Evolutionary conservation across 2,113 vertebrate species (phyloP).

Genomic region (Zapus hudsonius): DNA sequence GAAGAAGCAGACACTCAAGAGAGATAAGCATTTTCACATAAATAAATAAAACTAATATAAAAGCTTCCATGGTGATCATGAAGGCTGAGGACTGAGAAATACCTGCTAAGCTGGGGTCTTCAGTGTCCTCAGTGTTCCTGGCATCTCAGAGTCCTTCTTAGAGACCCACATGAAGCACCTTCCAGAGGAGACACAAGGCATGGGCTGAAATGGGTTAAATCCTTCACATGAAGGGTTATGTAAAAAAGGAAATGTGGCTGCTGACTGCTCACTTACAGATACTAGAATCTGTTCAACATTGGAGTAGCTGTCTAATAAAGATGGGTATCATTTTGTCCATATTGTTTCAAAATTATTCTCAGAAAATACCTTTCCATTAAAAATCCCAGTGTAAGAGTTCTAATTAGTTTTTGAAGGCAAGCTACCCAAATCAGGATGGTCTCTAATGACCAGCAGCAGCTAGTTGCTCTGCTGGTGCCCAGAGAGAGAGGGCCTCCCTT

Average conservation of each 20-base stretch:
- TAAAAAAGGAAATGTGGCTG: not conserved
- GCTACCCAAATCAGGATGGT: not conserved
- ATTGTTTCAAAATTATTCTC: constrained; percentile 43
- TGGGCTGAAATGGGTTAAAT: not conserved
- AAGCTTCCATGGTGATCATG: not conserved
- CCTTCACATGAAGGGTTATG: not conserved
- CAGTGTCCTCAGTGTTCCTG: not conserved
- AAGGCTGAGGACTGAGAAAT: not conserved
- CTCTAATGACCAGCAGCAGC: constrained; percentile 53
- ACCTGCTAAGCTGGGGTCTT: not conserved
- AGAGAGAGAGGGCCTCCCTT: constrained; percentile 21
- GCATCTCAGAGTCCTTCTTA: not conserved
- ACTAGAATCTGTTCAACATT: constrained; percentile 10
- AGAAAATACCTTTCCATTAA: constrained; percentile 46
- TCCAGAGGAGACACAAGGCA: not conserved
- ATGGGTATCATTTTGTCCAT: constrained; percentile 53
- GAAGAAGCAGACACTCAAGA: not conserved
- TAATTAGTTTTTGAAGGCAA: constrained; percentile 64
- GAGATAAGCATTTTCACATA: not conserved
- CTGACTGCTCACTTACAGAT: not conserved
- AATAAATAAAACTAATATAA: no score
- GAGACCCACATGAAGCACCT: not conserved
- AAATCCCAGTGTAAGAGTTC: constrained; percentile 26
- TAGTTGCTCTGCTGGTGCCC: constrained; percentile 53
- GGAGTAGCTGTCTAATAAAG: constrained; percentile 52